A percentile compares a stretch with the other conserved stretches of the same genome.
These are phyloP conservation scores for Aurelia sp. DNA, from an alignment of 30 jellyfish, hydroid and myxozoan species.

Conservation along the genomic window DNA sequence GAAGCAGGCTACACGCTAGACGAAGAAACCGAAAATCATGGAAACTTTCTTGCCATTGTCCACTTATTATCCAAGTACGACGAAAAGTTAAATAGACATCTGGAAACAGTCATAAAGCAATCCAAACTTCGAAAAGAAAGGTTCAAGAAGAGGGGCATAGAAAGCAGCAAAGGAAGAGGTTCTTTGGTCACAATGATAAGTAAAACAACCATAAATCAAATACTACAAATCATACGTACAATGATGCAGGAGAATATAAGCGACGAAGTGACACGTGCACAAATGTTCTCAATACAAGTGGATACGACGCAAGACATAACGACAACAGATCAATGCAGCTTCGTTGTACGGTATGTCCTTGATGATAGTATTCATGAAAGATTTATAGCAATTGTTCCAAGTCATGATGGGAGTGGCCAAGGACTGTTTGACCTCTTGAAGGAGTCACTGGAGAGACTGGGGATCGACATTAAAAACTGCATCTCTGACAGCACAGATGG, in stretches of 20 bases:
- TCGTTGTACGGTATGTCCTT: constrained; percentile 28
- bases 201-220: constrained; percentile 12
- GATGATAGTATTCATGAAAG: constrained; percentile 4
- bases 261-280: constrained; percentile 21
- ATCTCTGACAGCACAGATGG: too few species aligned
- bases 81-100: not conserved
- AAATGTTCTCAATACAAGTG: not conserved
- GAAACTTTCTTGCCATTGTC: constrained; percentile 28
- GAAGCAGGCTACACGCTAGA: constrained; percentile 21
- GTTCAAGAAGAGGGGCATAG: not conserved
- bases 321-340: constrained; percentile 15
- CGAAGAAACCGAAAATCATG: constrained; percentile 22
- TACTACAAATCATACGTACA: constrained; percentile 3
- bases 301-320: constrained; percentile 39
- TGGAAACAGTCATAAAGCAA: constrained; percentile 10
- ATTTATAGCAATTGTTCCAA: not conserved
- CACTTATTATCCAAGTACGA: constrained; percentile 13
- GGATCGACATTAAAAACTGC: too few species aligned
- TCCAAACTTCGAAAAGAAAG: constrained; percentile 2
- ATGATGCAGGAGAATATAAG: constrained; percentile 19
- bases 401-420: not conserved
- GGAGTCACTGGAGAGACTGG: not conserved
- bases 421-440: constrained; percentile 6
- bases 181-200: constrained; percentile 29
- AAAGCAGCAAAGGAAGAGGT: not conserved